Percentiles rank a stretch among this genome's conserved stretches.
phyloP scores from a whole-genome alignment of 1,140 invertebrate species.

The Polyergus mexicanus region DNA sequence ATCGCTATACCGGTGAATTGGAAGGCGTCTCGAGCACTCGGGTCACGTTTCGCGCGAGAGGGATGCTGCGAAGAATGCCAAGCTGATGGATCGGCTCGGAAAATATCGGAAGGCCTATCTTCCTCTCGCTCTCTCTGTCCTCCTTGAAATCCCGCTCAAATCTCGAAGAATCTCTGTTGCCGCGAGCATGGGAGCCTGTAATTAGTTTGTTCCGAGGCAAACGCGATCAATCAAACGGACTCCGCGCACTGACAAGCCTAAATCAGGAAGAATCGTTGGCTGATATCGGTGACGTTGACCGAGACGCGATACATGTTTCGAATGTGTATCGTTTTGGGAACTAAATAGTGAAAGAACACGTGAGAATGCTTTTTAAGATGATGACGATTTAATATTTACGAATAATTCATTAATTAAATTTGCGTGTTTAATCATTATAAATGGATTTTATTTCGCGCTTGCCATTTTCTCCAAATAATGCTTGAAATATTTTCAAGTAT shows the following conservation, averaged over 20 bases:
- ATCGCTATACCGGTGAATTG: conserved; percentile 28
- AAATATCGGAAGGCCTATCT: conserved; percentile 44
- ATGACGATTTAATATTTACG: neutral
- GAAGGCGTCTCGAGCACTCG: conserved; percentile 13
- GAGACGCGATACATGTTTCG: neutral
- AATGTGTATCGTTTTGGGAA: neutral
- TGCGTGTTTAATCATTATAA: neutral
- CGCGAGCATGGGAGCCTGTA: conserved; percentile 16
- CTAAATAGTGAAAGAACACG: neutral
- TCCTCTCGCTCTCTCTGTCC: neutral
- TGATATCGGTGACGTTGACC: conserved; percentile 15
- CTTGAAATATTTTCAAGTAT: neutral
- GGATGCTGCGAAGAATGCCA: conserved; percentile 43
- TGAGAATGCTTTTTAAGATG: neutral
- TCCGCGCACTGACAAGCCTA: conserved; percentile 21
- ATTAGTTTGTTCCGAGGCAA: conserved; percentile 50
- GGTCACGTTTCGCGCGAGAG: conserved; percentile 53
- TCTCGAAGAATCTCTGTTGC: conserved; percentile 37
- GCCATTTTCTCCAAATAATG: neutral
- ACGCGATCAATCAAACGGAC: conserved; percentile 49
- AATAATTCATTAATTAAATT: conserved; percentile 44
- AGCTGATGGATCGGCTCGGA: conserved; percentile 62
- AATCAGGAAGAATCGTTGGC: conserved; percentile 49
- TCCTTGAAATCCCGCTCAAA: conserved; percentile 17
- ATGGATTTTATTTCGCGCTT: neutral